Base-by-base conservation (phyloP, 2,888 invertebrate species). In the Sinotaia quadrata region DNA sequence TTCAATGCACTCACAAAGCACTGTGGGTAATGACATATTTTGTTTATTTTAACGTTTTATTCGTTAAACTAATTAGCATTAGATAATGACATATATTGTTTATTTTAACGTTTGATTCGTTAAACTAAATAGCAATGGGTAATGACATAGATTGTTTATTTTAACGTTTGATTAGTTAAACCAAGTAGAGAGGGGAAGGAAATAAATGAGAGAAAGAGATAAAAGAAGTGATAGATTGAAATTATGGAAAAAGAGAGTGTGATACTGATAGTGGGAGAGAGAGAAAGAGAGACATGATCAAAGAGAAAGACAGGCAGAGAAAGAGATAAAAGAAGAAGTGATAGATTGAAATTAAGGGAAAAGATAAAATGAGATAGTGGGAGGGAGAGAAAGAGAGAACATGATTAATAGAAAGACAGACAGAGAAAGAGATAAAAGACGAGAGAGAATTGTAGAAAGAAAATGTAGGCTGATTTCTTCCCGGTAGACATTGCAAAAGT, bases 361-460 rank as follows among this genome's bases (percentile, higher is more conserved):
- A n/a, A 33, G 10, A 33, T n/a, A 18, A 34, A 56, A 7, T 8
- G 33, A 56, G 56, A 33, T 7, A 33, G 33, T 2, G 18, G 18
- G 31, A 33, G 18, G 3, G 7, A 33, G 18, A 33, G 29, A 33
- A 8, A 33, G 56, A 56, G 18, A 56, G 56, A 56, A 7, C 33
- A 21, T 37, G 8, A 36, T 12, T 37, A 29, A 41, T 15, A 15
- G 41, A 41, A 27, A 58, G 41, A 58, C 8, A 58, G 29, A 34
- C 24, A 36, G 36, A 10, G 12, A 41, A 15, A 41, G 41, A 41
- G 0, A 33, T 31, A 47, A 15, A 47, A 33, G 33, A 29, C 44
- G 60, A 44, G n/a, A 60, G 47, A 47, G 4, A 60, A 34, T 31
- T 8, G 49, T 12, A 58, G n/a, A n/a, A n/a, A n/a, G n/a, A n/a